These are phyloP conservation scores for Tenthredo scrophulariae DNA, from an alignment of 2,888 invertebrate species.

Conservation along the genomic window DNA sequence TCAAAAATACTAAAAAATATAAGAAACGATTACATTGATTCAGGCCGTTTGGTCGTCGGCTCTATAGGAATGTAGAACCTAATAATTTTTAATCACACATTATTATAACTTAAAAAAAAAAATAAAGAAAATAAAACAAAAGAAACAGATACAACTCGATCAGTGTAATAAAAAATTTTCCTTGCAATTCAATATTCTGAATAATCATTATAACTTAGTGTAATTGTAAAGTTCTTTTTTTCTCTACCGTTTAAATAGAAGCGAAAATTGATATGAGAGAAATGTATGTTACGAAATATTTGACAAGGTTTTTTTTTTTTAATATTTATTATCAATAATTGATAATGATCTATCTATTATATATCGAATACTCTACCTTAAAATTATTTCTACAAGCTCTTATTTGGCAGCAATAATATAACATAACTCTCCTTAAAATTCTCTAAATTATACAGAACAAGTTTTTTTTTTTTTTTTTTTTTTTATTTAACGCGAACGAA, in stretches of 20 bases:
- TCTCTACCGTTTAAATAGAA: neutral
- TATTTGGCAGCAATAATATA: constrained; percentile 33
- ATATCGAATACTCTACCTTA: neutral
- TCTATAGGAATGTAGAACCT: constrained; percentile 69
- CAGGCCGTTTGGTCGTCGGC: constrained; percentile 61
- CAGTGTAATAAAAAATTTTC: neutral
- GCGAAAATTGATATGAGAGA: neutral
- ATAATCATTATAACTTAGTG: neutral
- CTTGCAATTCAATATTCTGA: neutral
- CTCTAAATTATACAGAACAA: constrained; percentile 14
- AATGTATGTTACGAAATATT: neutral
- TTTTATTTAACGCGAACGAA: neutral
- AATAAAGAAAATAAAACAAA: constrained; percentile 1
- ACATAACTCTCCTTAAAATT: neutral
- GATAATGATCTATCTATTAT: neutral
- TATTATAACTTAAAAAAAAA: constrained; percentile 1
- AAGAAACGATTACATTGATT: constrained; percentile 53
- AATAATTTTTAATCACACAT: constrained; percentile 49
- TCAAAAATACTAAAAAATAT: constrained; percentile 37
- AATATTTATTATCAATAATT: neutral
- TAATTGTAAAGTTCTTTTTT: neutral
- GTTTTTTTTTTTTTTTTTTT: neutral
- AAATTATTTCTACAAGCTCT: constrained; percentile 5
- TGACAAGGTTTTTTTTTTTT: neutral
- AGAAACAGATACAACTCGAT: neutral